Base-by-base conservation (phyloP, 1,140 invertebrate species). In the Dendroctonus valens region DNA sequence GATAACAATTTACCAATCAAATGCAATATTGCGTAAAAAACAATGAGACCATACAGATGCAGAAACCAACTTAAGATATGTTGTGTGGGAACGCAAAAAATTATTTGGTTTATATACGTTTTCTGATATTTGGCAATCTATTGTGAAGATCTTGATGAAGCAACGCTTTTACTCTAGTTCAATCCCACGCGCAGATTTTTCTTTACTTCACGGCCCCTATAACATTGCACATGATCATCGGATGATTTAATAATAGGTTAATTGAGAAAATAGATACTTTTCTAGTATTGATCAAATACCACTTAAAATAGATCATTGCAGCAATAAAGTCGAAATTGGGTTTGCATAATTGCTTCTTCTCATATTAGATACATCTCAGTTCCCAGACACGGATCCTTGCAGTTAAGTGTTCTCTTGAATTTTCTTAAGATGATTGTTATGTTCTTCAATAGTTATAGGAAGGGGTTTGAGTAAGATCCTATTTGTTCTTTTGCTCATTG, bases 101-200 rank as follows among this genome's bases (percentile, higher is more conserved):
- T 65, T 72, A 69, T 75, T 70, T 73, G 65, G 71, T 72, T 74
- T 76, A 76, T 76, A 76, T 75, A 76, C 65, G 57, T 65, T 70
- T 61, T 53, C 49, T 40, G 59, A 67, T 68, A 72, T 76, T 74
- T 74, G 69, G 73, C 69, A 76, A 75, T 69, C 72, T 65, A 74
- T 73, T 76, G 74, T 74, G 62, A 69, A 69, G 72, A 74, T 70
- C 69, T 72, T 68, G 68, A 53, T 74, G 68, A 70, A 70, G 72
- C 68, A 75, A 72, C 62, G 70, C 68, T 71, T 71, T 71, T 74
- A 73, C 70, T 73, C 72, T 52, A 71, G 53, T 73, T 70, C 54
- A 61, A 69, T 74, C 73, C 72, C 73, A 74, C 73, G 64, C 54
- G 38, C 7, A 42, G 60, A 40, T 42, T 51, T 63, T 53, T 63